A percentile compares a stretch with the other conserved stretches of the same genome.
Conservation (phyloP, 2,888 invertebrate genomes). For the Phorcus lineatus region DNA sequence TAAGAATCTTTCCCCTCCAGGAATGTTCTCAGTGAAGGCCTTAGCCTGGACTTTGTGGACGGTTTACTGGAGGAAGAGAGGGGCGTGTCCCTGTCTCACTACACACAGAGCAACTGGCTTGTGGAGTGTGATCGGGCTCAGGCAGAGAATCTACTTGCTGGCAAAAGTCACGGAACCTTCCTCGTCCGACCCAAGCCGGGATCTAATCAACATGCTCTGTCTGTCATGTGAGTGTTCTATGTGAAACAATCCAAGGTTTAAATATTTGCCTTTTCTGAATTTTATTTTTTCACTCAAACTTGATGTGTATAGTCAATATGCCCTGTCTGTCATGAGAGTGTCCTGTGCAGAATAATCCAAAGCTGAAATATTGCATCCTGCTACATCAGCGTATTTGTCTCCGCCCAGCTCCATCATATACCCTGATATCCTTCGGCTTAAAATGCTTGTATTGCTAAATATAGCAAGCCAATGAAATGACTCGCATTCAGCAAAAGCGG, state of each 20-base stretch:
- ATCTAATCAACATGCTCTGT: conserved; percentile 81
- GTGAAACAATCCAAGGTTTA: neutral
- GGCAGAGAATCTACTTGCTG: conserved; percentile 85
- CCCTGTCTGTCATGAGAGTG: no score
- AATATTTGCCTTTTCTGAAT: no score
- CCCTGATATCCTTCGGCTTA: no score
- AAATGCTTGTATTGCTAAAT: no score
- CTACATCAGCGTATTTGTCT: no score
- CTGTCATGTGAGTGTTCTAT: conserved; percentile 81
- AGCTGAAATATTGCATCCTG: no score
- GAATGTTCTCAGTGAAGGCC: conserved; percentile 83
- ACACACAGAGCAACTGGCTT: conserved; percentile 73
- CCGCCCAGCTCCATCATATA: no score
- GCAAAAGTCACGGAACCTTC: conserved; percentile 91
- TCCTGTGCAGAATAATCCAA: no score
- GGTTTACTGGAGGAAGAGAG: conserved; percentile 58
- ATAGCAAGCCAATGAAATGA: no score
- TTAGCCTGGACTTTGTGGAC: conserved; percentile 83
- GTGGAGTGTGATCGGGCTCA: conserved; percentile 84
- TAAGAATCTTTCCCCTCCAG: conserved; percentile 43
- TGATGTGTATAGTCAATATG: no score
- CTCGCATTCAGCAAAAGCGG: no score
- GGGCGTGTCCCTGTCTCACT: conserved; percentile 79
- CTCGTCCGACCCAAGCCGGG: conserved; percentile 83
- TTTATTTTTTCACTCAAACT: no score